Percentiles rank a stretch among this genome's conserved stretches.
Conservation (phyloP, 2,797 vertebrate genomes). For the Cyprinella venusta region DNA sequence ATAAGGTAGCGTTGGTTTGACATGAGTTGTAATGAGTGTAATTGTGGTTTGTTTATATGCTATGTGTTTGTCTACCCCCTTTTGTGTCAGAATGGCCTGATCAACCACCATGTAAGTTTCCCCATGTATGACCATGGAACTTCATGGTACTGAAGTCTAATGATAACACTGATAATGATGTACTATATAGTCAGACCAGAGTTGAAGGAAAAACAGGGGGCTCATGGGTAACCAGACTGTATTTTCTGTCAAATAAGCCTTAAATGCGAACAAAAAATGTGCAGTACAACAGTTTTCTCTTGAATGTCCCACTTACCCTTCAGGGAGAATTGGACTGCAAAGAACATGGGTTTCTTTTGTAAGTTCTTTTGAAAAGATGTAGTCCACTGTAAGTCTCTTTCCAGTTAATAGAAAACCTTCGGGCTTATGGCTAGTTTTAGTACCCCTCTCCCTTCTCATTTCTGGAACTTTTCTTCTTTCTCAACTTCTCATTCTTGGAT, state of each 20-base stretch:
- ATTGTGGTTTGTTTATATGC: too few species aligned
- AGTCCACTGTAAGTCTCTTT: background rate
- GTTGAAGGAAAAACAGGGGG: background rate
- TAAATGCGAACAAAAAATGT: background rate
- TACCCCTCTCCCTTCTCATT: background rate
- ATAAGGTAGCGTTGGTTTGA: too few species aligned
- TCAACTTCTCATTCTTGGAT: background rate
- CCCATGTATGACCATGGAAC: too few species aligned
- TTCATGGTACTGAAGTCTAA: too few species aligned
- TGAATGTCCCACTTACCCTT: background rate
- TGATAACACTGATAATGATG: background rate
- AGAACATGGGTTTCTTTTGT: background rate
- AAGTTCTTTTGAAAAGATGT: background rate
- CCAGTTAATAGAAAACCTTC: background rate
- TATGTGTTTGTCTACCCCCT: too few species aligned
- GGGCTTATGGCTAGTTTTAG: slow-evolving; percentile 7
- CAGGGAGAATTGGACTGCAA: background rate
- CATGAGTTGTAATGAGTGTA: too few species aligned
- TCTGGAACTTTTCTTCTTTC: background rate
- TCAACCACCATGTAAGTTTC: too few species aligned
- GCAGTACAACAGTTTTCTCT: background rate
- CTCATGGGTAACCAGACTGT: background rate
- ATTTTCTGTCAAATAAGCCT: background rate
- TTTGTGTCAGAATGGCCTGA: too few species aligned
- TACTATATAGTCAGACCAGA: background rate